phyloP scores from a whole-genome alignment of 53 echinoderm and acorn worm genomes.

The Patiria pectinifera region DNA sequence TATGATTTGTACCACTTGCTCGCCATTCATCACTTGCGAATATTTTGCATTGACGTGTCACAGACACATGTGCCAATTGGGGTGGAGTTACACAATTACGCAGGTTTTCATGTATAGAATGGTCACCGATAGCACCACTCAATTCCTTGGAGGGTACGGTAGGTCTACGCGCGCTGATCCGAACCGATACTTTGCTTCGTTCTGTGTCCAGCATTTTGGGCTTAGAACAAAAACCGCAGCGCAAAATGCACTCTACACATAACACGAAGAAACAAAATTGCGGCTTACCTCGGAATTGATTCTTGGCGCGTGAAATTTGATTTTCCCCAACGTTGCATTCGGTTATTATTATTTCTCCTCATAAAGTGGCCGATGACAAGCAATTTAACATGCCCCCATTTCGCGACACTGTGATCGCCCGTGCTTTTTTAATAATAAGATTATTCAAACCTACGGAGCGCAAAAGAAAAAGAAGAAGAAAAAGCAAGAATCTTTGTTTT shows the following conservation, averaged over 20 bases:
- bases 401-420: neutral
- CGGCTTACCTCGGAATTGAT: neutral
- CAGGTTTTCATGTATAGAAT: neutral
- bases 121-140: neutral
- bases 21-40: slow-evolving; percentile 23
- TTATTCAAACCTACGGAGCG: neutral
- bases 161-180: neutral
- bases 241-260: neutral
- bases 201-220: neutral
- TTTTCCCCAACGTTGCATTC: neutral
- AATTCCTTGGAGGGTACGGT: neutral
- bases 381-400: neutral
- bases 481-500: too few relatives aligned
- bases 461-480: too few relatives aligned
- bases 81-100: neutral
- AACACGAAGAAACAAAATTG: neutral
- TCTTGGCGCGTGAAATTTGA: slow-evolving; percentile 12
- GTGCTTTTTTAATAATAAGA: neutral
- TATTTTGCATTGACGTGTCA: slow-evolving; percentile 10
- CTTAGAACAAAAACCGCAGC: neutral
- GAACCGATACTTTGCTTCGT: too few relatives aligned
- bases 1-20: neutral
- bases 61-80: neutral
- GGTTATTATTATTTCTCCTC: neutral
- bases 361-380: slow-evolving; percentile 9